phyloP scores from a whole-genome alignment of 2,113 vertebrate species.

The Cyprichromis sp. region DNA sequence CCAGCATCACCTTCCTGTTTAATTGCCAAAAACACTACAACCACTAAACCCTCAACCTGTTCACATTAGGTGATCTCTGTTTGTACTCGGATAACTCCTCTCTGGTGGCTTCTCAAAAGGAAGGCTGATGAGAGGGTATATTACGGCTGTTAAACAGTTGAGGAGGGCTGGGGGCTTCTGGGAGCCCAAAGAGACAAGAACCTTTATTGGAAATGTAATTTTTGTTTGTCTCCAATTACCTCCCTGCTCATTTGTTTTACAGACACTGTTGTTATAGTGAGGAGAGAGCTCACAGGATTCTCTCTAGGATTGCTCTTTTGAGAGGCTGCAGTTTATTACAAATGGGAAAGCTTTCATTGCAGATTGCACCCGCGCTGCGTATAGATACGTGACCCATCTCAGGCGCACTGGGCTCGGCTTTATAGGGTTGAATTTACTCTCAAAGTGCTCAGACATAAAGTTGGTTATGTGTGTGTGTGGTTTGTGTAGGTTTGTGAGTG shows the following conservation, averaged over 20 bases:
- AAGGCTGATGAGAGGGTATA: constrained; percentile 68
- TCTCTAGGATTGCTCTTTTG: constrained; percentile 64
- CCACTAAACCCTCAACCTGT: constrained; percentile 46
- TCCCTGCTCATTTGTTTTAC: constrained; percentile 73
- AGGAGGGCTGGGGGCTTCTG: constrained; percentile 63
- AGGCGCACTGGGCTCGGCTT: not conserved
- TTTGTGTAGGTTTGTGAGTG: not conserved
- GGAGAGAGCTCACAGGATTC: constrained; percentile 31
- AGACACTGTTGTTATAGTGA: constrained; percentile 51
- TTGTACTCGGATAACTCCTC: constrained; percentile 59
- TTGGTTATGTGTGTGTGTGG: not conserved
- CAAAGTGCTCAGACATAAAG: not conserved
- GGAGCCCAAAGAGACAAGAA: constrained; percentile 61
- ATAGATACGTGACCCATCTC: constrained; percentile 46
- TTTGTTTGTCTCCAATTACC: constrained; percentile 78
- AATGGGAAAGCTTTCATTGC: constrained; percentile 73
- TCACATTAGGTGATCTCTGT: constrained; percentile 65
- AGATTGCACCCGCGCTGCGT: constrained; percentile 55
- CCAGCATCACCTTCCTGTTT: constrained; percentile 26
- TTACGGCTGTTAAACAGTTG: constrained; percentile 70
- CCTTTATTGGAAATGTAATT: constrained; percentile 80
- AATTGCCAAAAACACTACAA: constrained; percentile 50
- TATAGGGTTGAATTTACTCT: constrained; percentile 18
- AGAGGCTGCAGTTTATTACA: constrained; percentile 69
- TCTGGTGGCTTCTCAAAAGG: constrained; percentile 54